A percentile compares a stretch with the other conserved stretches of the same genome.
Evolutionary conservation across 2,888 invertebrate species (phyloP).

Genomic region (Lysandra coridon): DNA sequence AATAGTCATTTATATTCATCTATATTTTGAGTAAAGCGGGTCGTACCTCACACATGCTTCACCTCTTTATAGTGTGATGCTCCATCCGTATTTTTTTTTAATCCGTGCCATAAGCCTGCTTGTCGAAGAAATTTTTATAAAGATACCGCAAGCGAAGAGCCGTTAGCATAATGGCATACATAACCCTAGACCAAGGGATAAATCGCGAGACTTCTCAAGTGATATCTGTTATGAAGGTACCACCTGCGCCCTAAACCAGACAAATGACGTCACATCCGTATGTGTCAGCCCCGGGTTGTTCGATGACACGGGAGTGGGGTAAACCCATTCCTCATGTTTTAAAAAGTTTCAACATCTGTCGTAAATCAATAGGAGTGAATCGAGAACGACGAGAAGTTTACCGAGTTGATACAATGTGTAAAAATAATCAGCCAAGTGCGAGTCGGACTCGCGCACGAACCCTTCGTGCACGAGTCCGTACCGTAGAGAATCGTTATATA

Average conservation of each 20-base stretch:
- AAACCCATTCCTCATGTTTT: not conserved
- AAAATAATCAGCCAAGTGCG: no score
- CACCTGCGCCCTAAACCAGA: conserved; percentile 76
- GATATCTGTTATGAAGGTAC: conserved; percentile 70
- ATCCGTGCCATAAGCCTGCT: not conserved
- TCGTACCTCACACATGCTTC: no score
- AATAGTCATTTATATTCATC: no score
- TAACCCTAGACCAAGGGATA: conserved; percentile 34
- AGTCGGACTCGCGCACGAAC: no score
- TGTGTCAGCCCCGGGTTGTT: conserved; percentile 54
- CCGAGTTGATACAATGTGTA: no score
- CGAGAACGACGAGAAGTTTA: no score
- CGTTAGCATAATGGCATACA: not conserved
- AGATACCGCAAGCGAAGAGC: not conserved
- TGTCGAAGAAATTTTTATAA: not conserved
- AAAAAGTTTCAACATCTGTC: not conserved
- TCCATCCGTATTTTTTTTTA: no score
- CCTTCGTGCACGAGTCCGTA: no score
- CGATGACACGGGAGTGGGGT: not conserved
- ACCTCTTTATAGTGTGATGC: no score
- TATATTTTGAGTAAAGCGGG: no score
- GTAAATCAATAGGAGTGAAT: not conserved
- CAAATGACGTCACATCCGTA: conserved; percentile 76
- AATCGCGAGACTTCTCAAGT: conserved; percentile 64
- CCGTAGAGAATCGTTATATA: no score